Evolutionary conservation across 2,113 vertebrate species (phyloP).

Genomic region (Nycticryphes semicollaris): DNA sequence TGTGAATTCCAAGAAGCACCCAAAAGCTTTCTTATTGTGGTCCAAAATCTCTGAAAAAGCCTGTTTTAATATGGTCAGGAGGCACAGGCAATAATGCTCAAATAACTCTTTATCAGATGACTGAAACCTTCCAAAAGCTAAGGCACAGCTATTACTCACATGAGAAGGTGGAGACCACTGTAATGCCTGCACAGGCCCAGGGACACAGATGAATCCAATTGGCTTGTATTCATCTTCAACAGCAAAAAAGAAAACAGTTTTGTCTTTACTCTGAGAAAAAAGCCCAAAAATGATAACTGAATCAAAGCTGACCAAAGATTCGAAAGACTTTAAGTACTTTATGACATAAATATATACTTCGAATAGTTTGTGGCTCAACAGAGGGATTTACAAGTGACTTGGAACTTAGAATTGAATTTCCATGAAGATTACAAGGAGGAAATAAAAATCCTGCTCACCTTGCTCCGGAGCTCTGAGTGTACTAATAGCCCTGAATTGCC

Average conservation of each 20-base stretch:
- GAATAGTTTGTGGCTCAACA: not conserved
- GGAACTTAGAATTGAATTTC: not conserved
- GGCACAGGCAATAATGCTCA: not conserved
- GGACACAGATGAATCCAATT: conserved; percentile 87
- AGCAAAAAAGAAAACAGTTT: conserved; percentile 91
- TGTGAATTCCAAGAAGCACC: not conserved
- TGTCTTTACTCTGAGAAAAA: conserved; percentile 83
- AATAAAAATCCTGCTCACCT: not conserved
- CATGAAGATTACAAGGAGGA: not conserved
- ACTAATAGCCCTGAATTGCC: not conserved
- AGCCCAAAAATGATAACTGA: not conserved
- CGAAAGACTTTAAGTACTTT: not conserved
- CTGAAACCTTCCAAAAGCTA: not conserved
- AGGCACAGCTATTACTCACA: conserved; percentile 68
- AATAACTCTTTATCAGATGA: not conserved
- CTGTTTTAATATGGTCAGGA: not conserved
- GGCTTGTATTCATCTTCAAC: conserved; percentile 81
- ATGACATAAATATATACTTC: not conserved
- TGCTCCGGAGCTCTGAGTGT: not conserved
- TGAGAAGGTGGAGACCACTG: conserved; percentile 86
- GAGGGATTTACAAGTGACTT: not conserved
- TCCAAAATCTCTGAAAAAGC: not conserved
- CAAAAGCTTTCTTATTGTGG: not conserved
- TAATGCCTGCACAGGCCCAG: conserved; percentile 85
- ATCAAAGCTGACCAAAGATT: not conserved